Evolutionary conservation across 2,113 vertebrate species (phyloP).

Genomic region (Megatriorchis doriae): DNA sequence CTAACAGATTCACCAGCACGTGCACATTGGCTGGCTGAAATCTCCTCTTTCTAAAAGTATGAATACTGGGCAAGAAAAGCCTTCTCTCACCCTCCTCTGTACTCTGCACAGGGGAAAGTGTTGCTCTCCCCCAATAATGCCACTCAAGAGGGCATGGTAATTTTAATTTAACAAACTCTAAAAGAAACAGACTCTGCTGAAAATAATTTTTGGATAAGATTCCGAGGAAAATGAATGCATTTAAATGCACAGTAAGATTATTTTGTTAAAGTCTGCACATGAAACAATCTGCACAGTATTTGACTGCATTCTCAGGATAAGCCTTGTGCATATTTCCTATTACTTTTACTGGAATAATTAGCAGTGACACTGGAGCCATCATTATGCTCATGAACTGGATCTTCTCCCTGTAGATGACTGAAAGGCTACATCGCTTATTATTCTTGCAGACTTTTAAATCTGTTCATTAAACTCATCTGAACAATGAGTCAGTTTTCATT

Average conservation of each 20-base stretch:
- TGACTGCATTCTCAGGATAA: neutral
- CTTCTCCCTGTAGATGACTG: neutral
- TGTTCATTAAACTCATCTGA: neutral
- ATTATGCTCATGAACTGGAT: neutral
- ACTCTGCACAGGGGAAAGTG: neutral
- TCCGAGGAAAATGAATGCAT: neutral
- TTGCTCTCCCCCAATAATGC: neutral
- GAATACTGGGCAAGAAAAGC: neutral
- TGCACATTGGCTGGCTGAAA: rapidly evolving
- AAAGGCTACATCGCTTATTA: neutral
- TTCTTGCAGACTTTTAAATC: neutral
- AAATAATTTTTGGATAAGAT: neutral
- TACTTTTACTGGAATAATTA: neutral
- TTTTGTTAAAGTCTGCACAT: neutral
- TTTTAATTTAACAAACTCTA: neutral
- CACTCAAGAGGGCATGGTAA: neutral
- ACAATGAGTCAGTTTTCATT: neutral
- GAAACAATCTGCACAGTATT: neutral
- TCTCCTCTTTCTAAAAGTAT: neutral
- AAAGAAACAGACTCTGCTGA: neutral
- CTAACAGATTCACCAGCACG: neutral
- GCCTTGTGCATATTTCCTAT: too few species aligned
- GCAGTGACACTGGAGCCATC: neutral
- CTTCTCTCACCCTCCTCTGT: neutral
- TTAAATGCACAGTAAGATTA: neutral